phyloP scores from a whole-genome alignment of 2,113 vertebrate species.

The Notothenia rossii region DNA sequence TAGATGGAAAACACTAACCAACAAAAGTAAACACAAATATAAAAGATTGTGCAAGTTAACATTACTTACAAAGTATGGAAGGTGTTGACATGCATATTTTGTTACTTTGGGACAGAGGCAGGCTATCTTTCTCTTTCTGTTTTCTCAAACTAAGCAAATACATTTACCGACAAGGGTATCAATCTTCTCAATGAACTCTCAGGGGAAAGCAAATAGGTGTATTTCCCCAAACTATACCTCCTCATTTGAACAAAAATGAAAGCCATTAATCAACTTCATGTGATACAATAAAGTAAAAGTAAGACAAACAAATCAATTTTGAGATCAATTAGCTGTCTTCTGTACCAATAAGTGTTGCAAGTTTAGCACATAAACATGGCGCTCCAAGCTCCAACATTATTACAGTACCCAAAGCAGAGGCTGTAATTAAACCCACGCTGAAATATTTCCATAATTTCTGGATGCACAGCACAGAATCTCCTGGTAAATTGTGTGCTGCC shows the following conservation, averaged over 20 bases:
- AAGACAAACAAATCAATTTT: neutral
- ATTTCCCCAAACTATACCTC: neutral
- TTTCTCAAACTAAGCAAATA: neutral
- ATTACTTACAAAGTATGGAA: too few relatives aligned
- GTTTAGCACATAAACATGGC: neutral
- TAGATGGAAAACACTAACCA: too few relatives aligned
- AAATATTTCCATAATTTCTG: constrained; percentile 55
- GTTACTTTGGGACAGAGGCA: neutral
- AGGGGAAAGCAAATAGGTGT: neutral
- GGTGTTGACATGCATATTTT: too few relatives aligned
- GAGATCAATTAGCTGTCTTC: constrained; percentile 13
- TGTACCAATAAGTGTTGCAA: constrained; percentile 13
- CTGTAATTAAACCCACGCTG: constrained; percentile 51
- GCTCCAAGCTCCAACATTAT: constrained; percentile 2
- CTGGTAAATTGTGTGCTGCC: constrained; percentile 50
- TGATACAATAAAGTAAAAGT: neutral
- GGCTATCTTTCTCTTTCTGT: neutral
- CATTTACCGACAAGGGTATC: neutral
- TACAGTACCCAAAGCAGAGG: constrained; percentile 36
- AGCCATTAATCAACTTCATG: neutral
- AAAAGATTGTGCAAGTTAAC: too few relatives aligned
- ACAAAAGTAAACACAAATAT: too few relatives aligned
- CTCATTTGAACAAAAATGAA: neutral
- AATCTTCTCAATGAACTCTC: neutral
- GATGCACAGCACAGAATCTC: constrained; percentile 43